Evolutionary conservation across 2,113 vertebrate genomes (phyloP).

Genomic region (Riparia riparia): DNA sequence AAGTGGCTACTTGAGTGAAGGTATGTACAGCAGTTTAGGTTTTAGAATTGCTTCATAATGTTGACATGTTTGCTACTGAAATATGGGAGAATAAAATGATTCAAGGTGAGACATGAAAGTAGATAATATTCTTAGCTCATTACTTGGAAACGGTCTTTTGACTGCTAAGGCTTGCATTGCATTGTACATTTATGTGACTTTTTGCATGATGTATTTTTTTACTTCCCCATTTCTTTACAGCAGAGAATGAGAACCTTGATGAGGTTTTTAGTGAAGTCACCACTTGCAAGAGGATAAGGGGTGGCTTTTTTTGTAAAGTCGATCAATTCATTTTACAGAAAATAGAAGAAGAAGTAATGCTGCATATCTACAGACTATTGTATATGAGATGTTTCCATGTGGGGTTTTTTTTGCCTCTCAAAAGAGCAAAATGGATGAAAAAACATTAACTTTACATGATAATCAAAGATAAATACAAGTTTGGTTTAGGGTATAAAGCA

Average conservation of each 20-base stretch:
- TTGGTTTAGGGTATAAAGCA: neutral
- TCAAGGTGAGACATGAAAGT: neutral
- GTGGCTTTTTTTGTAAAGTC: neutral
- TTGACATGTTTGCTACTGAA: neutral
- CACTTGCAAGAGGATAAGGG: neutral
- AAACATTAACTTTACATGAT: neutral
- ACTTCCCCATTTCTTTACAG: neutral
- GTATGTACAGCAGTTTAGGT: constrained; percentile 44
- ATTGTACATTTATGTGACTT: neutral
- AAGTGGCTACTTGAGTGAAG: constrained; percentile 39
- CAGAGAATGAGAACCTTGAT: neutral
- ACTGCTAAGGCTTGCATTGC: neutral
- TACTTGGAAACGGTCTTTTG: neutral
- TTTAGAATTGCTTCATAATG: neutral
- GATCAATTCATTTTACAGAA: neutral
- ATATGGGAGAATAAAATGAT: neutral
- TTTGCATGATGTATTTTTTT: constrained; percentile 2
- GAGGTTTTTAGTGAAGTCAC: neutral
- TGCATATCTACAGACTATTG: neutral
- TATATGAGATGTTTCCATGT: neutral
- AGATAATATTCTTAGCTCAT: neutral
- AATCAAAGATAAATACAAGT: neutral
- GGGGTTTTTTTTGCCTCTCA: neutral
- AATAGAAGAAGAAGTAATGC: neutral
- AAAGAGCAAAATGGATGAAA: neutral